These are phyloP conservation scores for Kryphioiulus occultus DNA, from an alignment of 2,888 invertebrate genomes.

Conservation along the genomic window DNA sequence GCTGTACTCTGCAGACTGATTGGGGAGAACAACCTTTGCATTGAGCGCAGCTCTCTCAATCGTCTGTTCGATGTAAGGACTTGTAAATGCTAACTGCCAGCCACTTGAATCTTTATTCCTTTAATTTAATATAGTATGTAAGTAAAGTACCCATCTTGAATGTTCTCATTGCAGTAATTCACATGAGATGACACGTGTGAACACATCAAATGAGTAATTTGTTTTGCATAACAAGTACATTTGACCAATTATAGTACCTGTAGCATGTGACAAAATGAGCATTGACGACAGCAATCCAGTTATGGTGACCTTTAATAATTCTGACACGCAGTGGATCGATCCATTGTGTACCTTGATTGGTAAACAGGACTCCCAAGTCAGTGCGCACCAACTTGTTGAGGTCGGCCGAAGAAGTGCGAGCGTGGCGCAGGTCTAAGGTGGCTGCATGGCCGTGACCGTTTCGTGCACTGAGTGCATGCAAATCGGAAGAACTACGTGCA, in stretches of 20 bases:
- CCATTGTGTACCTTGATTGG: constrained; percentile 67
- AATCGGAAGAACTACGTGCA: constrained; percentile 56
- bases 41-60: constrained; percentile 94
- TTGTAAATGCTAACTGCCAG: constrained; percentile 95
- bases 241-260: constrained; percentile 67
- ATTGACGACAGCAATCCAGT: constrained; percentile 97
- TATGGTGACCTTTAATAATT: constrained; percentile 95
- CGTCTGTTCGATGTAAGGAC: constrained; percentile 85
- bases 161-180: too few species aligned
- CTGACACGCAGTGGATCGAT: constrained; percentile 86
- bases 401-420: constrained; percentile 77
- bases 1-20: constrained; percentile 61
- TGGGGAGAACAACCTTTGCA: constrained; percentile 64
- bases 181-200: neutral
- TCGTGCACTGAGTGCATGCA: constrained; percentile 52
- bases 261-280: constrained; percentile 96
- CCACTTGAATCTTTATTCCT: constrained; percentile 95
- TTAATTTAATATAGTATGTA: constrained; percentile 51
- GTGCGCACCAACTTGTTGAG: constrained; percentile 75
- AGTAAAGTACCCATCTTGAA: too few species aligned
- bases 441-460: constrained; percentile 78
- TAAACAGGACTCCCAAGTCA: constrained; percentile 76
- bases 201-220: neutral
- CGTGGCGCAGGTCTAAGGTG: constrained; percentile 78
- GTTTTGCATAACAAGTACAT: too few species aligned